Evolutionary conservation across 2,113 vertebrate genomes (phyloP), one percentile per base, ranked within the genome.

Genomic region (Protomyctophum bolini): DNA sequence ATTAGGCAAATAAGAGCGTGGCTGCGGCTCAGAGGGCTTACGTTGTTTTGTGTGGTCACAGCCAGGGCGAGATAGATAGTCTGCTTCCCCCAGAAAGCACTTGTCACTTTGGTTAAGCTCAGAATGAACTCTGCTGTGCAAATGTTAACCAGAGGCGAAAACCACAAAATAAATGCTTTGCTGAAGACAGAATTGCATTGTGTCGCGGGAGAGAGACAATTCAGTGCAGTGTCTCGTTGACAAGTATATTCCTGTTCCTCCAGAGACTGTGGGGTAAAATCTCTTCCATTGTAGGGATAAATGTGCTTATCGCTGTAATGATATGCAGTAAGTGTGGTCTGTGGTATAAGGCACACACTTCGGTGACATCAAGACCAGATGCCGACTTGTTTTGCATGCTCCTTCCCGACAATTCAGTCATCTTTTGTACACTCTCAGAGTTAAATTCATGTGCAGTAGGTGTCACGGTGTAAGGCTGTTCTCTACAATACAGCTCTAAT

Each of bases 21-120:
- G 71, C 74, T 72, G 68, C 68, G 62, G 73, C 87, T 90, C 82
- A 73, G 74, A 87, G 80, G 75, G 73, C 73, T 77, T 56, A 81
- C 54, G 68, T 71, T 57, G 73, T 74, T 84, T 21, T 67, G 58
- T 81, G 58, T 73, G 78, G 84, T 84, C 82, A 82, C 76, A 83
- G 86, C 52, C 74, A 28, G 68, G 4, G 62, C 70, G 63, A 82
- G 68, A 86, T 78, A 69, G 33, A 41, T 41, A 73, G 72, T 70
- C 63, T 65, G 60, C 75, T 58, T 88, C 79, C 75, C 79, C 72
- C 74, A 80, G 82, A 82, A 80, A 86, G 77, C 68, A 82, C 82
- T 82, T 83, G 87, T 86, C 85, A 83, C 82, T 82, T 83, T 72
- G 51, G 65, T 79, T 88, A 69, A 75, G 52, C 75, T 81, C 64